These are phyloP conservation scores for Colletes collaris DNA, from an alignment of 2,888 invertebrate genomes.

Conservation along the genomic window DNA sequence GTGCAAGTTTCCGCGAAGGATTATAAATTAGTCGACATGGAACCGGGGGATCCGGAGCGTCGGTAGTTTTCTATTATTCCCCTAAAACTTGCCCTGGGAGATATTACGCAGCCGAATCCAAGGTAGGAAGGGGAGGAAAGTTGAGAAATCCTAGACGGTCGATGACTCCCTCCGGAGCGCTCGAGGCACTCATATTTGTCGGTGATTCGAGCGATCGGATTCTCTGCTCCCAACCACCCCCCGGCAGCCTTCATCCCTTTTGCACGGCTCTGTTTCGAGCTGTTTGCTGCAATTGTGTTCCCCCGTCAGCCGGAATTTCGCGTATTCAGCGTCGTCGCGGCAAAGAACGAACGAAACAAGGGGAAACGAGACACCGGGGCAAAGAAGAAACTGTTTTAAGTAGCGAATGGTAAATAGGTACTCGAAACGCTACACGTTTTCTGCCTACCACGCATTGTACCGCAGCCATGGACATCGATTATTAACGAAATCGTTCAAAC, in stretches of 20 bases:
- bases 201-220: slow-evolving; percentile 69
- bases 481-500: too few species aligned
- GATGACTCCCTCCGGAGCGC: slow-evolving; percentile 61
- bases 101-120: slow-evolving; percentile 37
- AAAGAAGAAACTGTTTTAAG: slow-evolving; percentile 26
- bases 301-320: slow-evolving; percentile 32
- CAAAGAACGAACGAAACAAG: slow-evolving; percentile 14
- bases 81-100: slow-evolving; percentile 34
- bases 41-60: background rate
- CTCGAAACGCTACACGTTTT: too few species aligned
- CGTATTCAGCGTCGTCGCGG: slow-evolving; percentile 33
- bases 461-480: too few species aligned
- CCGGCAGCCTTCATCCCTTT: background rate
- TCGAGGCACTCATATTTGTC: slow-evolving; percentile 67
- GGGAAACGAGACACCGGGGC: background rate
- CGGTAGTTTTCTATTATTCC: slow-evolving; percentile 45
- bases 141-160: slow-evolving; percentile 59
- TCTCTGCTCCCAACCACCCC: slow-evolving; percentile 16
- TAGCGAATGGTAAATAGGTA: background rate
- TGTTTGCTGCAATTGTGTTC: slow-evolving; percentile 42
- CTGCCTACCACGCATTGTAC: too few species aligned
- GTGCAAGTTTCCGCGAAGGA: too few species aligned
- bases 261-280: slow-evolving; percentile 36
- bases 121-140: slow-evolving; percentile 34
- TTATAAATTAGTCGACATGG: slow-evolving; percentile 1